Evolutionary conservation across 2,797 vertebrate genomes (phyloP), one percentile per base, ranked within the genome.

Genomic region (Simalia tracyae): DNA sequence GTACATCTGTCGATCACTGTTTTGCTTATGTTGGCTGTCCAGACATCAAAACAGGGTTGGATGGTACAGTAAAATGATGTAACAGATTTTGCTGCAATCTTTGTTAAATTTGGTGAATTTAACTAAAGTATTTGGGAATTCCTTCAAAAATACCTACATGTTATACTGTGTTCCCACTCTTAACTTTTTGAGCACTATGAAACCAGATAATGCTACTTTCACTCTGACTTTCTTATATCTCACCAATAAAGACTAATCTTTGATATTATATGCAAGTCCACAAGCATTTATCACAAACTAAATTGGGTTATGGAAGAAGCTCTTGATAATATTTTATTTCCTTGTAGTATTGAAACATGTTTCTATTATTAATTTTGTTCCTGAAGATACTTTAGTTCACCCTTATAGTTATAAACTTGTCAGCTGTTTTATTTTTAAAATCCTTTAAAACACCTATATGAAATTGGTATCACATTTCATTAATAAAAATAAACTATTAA

Each of bases 401-500:
- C 87, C n/a, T 88, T 63, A 63, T 26, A 88, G 59, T 26, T 90
- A 57, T 46, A 72, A 76, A 56, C 72, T 84, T 92, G 42, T 92
- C 91, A 92, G 72, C 87, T 88, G 60, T 88, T 92, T 92, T 88
- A 88, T 92, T 92, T 92, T 92, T 63, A 88, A 92, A 56, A 14
- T 9, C 14, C 72, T 92, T 28, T 92, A 60, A 92, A 88, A 84
- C n/a, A 84, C 64, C 59, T 84, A 60, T 60, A 88, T 28, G 60
- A 26, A 2, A 84, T 88, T 92, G 81, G 17, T 54, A 19, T 36
- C 61, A 91, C 50, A 54, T 54, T 54, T 54, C 50, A 54, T 54
- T 54, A 54, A 54, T 54, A 54, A 54, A 7, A 54, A 54, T 54
- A 7, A 54, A 54, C 50, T 54, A 54, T 54, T 54, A 54, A 54